Conservation (phyloP, 2,113 vertebrate species). For the Dryoscopus gambensis region DNA sequence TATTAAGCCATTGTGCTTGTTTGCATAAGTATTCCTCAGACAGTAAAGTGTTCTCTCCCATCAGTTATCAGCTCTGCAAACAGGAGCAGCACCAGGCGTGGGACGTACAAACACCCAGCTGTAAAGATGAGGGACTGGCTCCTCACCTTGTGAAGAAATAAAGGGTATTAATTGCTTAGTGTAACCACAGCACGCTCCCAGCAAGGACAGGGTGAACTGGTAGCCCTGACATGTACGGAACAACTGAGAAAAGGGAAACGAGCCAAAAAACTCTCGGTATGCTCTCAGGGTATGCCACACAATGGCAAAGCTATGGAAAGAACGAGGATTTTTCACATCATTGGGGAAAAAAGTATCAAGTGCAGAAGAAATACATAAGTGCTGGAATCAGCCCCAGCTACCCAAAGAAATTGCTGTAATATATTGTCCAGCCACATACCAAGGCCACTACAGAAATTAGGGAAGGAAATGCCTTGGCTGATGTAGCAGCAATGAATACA, state of each 20-base stretch:
- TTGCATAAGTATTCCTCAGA: constrained; percentile 59
- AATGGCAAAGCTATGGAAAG: neutral
- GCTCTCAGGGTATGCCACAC: neutral
- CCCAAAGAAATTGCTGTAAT: neutral
- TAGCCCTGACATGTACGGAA: neutral
- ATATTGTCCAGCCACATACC: neutral
- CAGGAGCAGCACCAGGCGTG: neutral
- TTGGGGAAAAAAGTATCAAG: neutral
- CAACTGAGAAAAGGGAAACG: neutral
- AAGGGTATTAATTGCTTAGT: neutral
- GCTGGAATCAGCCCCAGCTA: neutral
- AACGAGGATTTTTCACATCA: neutral
- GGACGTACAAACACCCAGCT: neutral
- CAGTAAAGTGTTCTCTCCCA: neutral
- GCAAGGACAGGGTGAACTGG: neutral
- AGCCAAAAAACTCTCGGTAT: neutral
- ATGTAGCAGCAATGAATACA: neutral
- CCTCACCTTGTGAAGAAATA: neutral
- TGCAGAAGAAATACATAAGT: neutral
- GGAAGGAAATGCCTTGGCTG: neutral
- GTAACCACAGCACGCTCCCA: neutral
- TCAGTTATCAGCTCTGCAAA: neutral
- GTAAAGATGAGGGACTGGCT: constrained; percentile 25
- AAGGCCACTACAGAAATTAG: neutral
- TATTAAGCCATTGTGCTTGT: constrained; percentile 40